A percentile compares a stretch with the other conserved stretches of the same genome.
These are phyloP conservation scores for Carposina sasakii DNA, from an alignment of 1,140 invertebrate species.

Conservation along the genomic window DNA sequence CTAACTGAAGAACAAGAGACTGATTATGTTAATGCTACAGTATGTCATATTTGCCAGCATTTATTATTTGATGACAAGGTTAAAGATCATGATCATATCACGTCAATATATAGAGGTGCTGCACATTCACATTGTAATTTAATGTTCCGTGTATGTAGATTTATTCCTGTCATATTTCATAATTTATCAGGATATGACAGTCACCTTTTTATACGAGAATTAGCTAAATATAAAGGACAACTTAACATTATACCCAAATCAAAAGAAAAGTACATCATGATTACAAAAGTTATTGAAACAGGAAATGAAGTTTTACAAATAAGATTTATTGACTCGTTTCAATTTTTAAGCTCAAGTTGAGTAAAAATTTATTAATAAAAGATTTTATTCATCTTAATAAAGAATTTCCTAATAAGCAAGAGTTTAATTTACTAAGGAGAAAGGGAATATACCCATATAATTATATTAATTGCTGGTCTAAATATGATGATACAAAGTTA, in stretches of 20 bases:
- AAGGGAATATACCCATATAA: conserved; percentile 47
- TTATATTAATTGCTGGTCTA: conserved; percentile 35
- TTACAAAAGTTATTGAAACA: conserved; percentile 31
- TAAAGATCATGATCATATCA: no score
- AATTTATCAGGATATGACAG: no score
- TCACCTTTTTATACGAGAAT: no score
- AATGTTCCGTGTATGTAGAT: conserved; percentile 7
- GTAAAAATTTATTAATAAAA: conserved; percentile 28
- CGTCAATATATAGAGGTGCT: no score
- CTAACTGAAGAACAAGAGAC: no score
- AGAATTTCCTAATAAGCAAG: conserved; percentile 17
- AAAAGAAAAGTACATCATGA: no score
- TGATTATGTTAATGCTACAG: no score
- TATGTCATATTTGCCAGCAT: no score
- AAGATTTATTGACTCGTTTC: conserved; percentile 43
- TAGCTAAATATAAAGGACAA: conserved; percentile 30
- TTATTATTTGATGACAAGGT: no score
- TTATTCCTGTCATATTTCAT: no score
- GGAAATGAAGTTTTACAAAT: conserved; percentile 27
- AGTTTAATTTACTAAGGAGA: conserved; percentile 34
- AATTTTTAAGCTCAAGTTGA: conserved; percentile 33
- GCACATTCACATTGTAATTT: conserved; percentile 13
- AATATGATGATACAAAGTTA: conserved; percentile 38
- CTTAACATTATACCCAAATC: conserved; percentile 48
- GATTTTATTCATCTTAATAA: conserved; percentile 35